phyloP scores from a whole-genome alignment of 2,113 vertebrate species.

The Heterochromis multidens region DNA sequence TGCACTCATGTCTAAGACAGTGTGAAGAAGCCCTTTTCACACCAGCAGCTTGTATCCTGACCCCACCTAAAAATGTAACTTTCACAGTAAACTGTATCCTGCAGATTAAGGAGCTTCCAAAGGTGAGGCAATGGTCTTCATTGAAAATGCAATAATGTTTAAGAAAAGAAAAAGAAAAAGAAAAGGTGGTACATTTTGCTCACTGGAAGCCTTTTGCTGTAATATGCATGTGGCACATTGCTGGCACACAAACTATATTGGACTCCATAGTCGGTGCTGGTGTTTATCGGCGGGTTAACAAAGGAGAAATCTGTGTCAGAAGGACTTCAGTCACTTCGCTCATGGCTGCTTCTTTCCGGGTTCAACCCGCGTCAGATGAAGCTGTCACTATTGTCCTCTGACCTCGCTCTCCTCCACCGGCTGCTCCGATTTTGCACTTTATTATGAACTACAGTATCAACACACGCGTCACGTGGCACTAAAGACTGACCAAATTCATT shows the following conservation, averaged over 20 bases:
- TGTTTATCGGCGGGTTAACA: neutral
- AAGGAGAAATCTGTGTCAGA: neutral
- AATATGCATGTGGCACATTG: neutral
- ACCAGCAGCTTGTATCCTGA: neutral
- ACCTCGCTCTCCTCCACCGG: neutral
- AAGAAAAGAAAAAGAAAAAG: neutral
- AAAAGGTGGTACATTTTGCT: neutral
- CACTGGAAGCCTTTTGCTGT: neutral
- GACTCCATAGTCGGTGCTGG: neutral
- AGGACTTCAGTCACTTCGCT: neutral
- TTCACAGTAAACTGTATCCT: too few species aligned
- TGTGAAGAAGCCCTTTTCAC: neutral
- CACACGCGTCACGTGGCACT: neutral
- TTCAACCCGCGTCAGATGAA: slow-evolving; percentile 24
- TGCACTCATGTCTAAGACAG: neutral
- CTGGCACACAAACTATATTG: neutral
- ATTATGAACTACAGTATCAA: neutral
- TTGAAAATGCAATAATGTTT: neutral
- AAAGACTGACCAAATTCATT: neutral
- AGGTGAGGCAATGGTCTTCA: neutral
- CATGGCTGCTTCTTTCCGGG: slow-evolving; percentile 8
- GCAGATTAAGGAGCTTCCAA: neutral
- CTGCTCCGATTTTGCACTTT: neutral
- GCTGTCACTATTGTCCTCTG: slow-evolving; percentile 41
- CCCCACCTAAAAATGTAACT: neutral